Conservation (phyloP, 2,113 vertebrate species). For the Platysteira castanea region DNA sequence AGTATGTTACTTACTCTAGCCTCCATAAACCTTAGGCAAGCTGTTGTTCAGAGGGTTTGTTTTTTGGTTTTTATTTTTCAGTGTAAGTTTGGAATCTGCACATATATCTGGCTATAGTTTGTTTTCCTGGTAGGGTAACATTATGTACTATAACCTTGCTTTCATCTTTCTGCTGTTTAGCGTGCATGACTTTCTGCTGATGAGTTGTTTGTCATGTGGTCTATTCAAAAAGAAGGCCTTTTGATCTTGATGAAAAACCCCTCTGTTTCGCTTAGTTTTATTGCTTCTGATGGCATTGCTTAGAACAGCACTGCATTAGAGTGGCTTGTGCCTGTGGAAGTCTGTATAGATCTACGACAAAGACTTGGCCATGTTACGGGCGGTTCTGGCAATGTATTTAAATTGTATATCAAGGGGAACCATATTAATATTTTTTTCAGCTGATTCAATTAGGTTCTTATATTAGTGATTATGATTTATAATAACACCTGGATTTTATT, state of each 20-base stretch:
- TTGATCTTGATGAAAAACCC: not conserved
- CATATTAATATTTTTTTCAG: not conserved
- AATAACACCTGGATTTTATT: not conserved
- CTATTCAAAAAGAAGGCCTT: not conserved
- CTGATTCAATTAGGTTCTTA: not conserved
- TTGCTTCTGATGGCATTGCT: not conserved
- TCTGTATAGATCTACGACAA: not conserved
- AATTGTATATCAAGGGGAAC: not conserved
- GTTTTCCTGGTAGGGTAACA: not conserved
- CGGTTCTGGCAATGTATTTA: not conserved
- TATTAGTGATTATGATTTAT: not conserved
- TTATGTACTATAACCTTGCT: not conserved
- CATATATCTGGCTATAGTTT: not conserved
- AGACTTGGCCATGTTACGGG: not conserved
- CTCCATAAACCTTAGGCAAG: not conserved
- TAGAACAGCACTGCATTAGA: not conserved
- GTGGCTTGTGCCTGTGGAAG: not conserved
- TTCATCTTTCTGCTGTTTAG: not conserved
- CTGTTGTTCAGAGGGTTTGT: not conserved
- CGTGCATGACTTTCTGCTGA: not conserved
- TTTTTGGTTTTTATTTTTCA: not conserved
- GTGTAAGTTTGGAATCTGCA: not conserved
- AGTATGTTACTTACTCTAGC: not conserved
- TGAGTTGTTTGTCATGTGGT: accelerated
- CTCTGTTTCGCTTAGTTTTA: not conserved